Conservation (phyloP, 2,113 vertebrate genomes). For the Gymnocephalus cernua region DNA sequence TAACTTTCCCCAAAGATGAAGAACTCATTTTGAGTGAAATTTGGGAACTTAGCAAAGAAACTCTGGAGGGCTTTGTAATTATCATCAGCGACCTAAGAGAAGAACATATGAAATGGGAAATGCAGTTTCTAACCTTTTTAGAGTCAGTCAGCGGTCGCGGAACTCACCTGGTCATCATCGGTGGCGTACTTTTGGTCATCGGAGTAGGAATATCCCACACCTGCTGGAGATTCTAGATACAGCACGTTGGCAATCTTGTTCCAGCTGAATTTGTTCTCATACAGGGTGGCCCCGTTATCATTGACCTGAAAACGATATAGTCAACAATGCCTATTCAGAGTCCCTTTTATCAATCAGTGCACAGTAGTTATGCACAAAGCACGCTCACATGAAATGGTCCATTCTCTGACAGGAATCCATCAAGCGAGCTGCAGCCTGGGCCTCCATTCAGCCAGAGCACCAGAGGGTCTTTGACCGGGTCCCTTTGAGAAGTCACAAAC, state of each 20-base stretch:
- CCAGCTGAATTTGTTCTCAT: slow-evolving; percentile 85
- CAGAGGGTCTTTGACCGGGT: slow-evolving; percentile 82
- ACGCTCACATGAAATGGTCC: slow-evolving; percentile 85
- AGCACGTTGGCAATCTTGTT: slow-evolving; percentile 84
- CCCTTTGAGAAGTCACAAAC: slow-evolving; percentile 85
- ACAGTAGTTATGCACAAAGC: neutral
- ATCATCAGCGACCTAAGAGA: slow-evolving; percentile 81
- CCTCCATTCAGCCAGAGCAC: slow-evolving; percentile 88
- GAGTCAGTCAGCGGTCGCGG: neutral
- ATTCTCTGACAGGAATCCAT: slow-evolving; percentile 86
- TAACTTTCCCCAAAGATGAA: slow-evolving; percentile 88
- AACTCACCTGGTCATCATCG: slow-evolving; percentile 80
- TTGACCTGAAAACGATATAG: slow-evolving; percentile 71
- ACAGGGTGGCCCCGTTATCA: slow-evolving; percentile 80
- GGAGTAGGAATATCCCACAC: slow-evolving; percentile 87
- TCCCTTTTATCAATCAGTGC: neutral
- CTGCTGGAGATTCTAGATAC: slow-evolving; percentile 85
- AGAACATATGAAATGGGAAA: neutral
- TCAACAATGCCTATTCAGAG: neutral
- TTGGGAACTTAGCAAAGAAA: slow-evolving; percentile 86
- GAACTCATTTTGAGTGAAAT: slow-evolving; percentile 83
- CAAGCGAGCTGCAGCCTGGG: slow-evolving; percentile 86
- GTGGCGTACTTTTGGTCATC: slow-evolving; percentile 79
- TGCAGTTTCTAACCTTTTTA: neutral
- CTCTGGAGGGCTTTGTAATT: slow-evolving; percentile 84